Conservation (phyloP, 2,113 vertebrate species). For the Spea multiplicata region DNA sequence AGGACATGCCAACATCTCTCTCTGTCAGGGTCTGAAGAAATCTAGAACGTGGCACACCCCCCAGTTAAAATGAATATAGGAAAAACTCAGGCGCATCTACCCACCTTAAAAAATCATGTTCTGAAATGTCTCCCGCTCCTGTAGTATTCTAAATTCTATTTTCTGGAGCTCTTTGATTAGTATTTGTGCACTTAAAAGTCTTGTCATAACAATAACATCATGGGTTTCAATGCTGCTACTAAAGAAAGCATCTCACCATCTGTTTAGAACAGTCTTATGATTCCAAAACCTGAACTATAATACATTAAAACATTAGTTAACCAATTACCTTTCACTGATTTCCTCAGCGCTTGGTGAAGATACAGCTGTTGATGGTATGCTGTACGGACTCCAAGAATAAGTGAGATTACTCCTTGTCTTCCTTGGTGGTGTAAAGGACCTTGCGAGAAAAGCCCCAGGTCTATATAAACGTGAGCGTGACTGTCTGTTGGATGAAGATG, state of each 20-base stretch:
- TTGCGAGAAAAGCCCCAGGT: not conserved
- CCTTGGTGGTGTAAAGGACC: not conserved
- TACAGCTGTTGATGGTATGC: slow-evolving; percentile 30
- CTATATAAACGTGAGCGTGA: slow-evolving; percentile 14
- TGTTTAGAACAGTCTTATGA: too few species aligned
- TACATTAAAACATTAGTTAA: not conserved
- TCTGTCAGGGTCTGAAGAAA: slow-evolving; percentile 46
- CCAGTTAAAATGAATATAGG: too few species aligned
- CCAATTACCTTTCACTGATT: slow-evolving; percentile 39
- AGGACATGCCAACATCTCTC: not conserved
- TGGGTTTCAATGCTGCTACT: too few species aligned
- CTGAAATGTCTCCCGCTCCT: too few species aligned
- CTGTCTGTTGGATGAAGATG: not conserved
- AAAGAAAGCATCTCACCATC: too few species aligned
- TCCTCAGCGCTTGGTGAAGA: slow-evolving; percentile 32
- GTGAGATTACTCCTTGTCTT: not conserved
- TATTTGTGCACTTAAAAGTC: too few species aligned
- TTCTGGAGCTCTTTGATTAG: too few species aligned
- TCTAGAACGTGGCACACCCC: slow-evolving; percentile 1
- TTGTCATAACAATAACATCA: too few species aligned
- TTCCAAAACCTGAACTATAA: not conserved
- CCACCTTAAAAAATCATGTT: too few species aligned
- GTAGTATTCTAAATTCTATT: too few species aligned
- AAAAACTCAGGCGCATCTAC: too few species aligned
- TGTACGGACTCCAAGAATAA: slow-evolving; percentile 32